Evolutionary conservation across 2,797 vertebrate species (phyloP).

Genomic region (Tachyglossus aculeatus): DNA sequence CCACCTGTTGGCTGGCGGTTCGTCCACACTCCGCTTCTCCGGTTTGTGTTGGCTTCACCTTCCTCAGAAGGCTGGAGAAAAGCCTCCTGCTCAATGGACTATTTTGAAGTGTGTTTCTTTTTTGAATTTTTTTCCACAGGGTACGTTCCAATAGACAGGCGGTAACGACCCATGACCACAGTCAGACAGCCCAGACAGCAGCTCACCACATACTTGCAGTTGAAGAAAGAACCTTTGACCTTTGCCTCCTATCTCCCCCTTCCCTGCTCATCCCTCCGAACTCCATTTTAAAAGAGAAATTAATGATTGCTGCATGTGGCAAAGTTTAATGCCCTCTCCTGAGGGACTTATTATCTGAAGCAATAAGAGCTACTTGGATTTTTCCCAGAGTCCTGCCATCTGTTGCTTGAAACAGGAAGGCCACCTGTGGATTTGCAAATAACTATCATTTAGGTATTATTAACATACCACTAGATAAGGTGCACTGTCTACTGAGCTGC

Average conservation of each 20-base stretch:
- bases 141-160: neutral
- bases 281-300: neutral
- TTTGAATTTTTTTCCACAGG: neutral
- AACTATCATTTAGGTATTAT: too few relatives aligned
- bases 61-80: constrained; percentile 13
- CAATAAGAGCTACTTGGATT: neutral
- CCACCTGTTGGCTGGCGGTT: constrained; percentile 1
- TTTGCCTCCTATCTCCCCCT: neutral
- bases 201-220: neutral
- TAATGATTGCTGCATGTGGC: neutral
- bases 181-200: neutral
- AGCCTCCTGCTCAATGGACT: constrained; percentile 11
- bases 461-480: too few relatives aligned
- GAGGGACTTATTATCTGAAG: neutral
- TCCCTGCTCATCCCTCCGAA: constrained; percentile 1
- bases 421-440: neutral
- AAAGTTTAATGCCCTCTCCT: constrained; percentile 1
- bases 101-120: neutral
- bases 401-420: neutral
- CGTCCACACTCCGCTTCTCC: neutral
- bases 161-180: constrained; percentile 35
- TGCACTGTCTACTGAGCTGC: too few relatives aligned
- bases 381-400: neutral
- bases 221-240: neutral
- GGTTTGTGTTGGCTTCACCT: neutral